Conservation (phyloP, 2,888 invertebrate genomes). For the Ferrisia virgata region DNA sequence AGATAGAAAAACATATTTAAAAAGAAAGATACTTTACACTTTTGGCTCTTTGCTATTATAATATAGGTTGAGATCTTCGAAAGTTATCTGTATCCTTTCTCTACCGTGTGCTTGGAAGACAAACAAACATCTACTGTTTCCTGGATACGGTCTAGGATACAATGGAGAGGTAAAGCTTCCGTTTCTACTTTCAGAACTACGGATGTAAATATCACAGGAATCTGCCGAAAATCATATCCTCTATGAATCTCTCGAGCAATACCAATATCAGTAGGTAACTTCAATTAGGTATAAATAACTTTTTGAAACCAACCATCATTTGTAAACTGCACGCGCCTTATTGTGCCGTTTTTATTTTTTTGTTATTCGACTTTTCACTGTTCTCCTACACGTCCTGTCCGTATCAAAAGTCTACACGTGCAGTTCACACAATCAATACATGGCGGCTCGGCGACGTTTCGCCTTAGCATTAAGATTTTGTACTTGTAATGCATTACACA, state of each 20-base stretch:
- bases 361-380: not conserved
- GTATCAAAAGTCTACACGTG: not conserved
- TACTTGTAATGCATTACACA: not conserved
- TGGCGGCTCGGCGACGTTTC: not conserved
- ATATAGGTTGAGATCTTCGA: slow-evolving; percentile 78
- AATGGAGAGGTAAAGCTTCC: slow-evolving; percentile 82
- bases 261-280: too few relatives aligned
- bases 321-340: not conserved
- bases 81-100: slow-evolving; percentile 80
- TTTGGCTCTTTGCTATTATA: slow-evolving; percentile 61
- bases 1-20: not conserved
- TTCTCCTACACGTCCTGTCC: not conserved
- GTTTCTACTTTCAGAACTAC: slow-evolving; percentile 74
- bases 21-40: slow-evolving; percentile 54
- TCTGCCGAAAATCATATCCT: slow-evolving; percentile 33
- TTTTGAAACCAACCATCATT: not conserved
- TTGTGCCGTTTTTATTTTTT: not conserved
- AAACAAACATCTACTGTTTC: slow-evolving; percentile 79
- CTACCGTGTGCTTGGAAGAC: slow-evolving; percentile 83
- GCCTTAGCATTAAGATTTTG: not conserved
- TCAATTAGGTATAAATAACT: not conserved
- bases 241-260: not conserved
- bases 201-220: slow-evolving; percentile 69
- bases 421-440: not conserved
- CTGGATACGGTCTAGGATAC: slow-evolving; percentile 78